phyloP scores from a whole-genome alignment of 1,140 invertebrate species.

The Drosophila azteca region DNA sequence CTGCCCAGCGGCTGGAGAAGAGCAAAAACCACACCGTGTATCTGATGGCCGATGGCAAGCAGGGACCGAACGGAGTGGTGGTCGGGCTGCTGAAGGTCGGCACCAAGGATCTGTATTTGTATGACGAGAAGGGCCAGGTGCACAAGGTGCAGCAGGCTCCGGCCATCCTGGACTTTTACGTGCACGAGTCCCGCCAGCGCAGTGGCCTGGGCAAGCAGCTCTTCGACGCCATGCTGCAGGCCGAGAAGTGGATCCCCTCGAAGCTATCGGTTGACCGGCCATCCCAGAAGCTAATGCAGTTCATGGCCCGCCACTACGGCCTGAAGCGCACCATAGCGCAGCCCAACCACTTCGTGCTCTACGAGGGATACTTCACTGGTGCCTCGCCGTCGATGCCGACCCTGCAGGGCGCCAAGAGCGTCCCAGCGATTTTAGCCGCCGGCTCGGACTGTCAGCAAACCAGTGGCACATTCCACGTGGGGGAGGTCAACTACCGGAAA shows the following conservation, averaged over 20 bases:
- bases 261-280: slow-evolving; percentile 95
- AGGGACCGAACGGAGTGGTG: slow-evolving; percentile 84
- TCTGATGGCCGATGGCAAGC: slow-evolving; percentile 58
- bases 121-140: slow-evolving; percentile 87
- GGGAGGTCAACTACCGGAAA: too few relatives aligned
- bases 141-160: slow-evolving; percentile 88
- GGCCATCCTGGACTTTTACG: slow-evolving; percentile 94
- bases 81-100: slow-evolving; percentile 93
- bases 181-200: slow-evolving; percentile 91
- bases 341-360: slow-evolving; percentile 94
- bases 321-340: slow-evolving; percentile 90
- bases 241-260: slow-evolving; percentile 87
- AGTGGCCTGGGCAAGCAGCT: slow-evolving; percentile 89
- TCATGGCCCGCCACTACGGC: slow-evolving; percentile 92
- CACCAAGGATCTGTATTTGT: slow-evolving; percentile 91
- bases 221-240: slow-evolving; percentile 91
- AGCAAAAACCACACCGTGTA: slow-evolving; percentile 32
- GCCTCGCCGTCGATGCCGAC: neutral
- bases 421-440: too few relatives aligned
- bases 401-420: too few relatives aligned
- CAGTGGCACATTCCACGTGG: too few relatives aligned
- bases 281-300: slow-evolving; percentile 92
- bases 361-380: slow-evolving; percentile 89
- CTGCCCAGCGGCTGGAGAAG: neutral
- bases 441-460: too few relatives aligned